A percentile compares a stretch with the other conserved stretches of the same genome.
phyloP scores from a whole-genome alignment of 2,797 vertebrate species.

The Bradypus variegatus region DNA sequence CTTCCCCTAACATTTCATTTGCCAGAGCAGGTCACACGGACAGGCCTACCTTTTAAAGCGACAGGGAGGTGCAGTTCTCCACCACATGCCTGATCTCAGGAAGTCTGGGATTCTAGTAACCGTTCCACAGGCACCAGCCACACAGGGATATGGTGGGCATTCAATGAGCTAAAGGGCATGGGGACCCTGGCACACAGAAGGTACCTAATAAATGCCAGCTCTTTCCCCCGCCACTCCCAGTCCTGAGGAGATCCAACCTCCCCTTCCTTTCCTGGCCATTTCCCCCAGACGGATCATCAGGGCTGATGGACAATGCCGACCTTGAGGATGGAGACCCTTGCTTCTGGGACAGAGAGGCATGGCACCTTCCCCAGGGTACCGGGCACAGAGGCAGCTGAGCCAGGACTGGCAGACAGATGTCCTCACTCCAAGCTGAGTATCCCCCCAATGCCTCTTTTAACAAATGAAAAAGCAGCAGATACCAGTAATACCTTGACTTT shows the following conservation, averaged over 20 bases:
- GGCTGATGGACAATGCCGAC: neutral
- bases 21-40: neutral
- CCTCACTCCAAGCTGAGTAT: neutral
- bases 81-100: neutral
- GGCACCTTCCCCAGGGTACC: neutral
- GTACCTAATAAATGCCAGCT: neutral
- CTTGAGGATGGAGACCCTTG: neutral
- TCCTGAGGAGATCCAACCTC: neutral
- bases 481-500: constrained; percentile 45
- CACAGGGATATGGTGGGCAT: neutral
- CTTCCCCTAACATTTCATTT: neutral
- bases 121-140: neutral
- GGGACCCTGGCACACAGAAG: neutral
- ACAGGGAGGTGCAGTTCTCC: neutral
- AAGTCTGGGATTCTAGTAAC: neutral
- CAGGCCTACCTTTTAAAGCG: neutral
- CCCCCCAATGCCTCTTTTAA: neutral
- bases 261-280: neutral
- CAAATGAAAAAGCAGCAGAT: constrained; percentile 36
- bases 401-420: neutral
- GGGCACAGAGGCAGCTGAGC: neutral
- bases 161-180: neutral
- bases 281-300: neutral
- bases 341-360: neutral
- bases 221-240: neutral